Conservation (phyloP, 1,140 invertebrate genomes). For the Holcopasites calliopsidis region DNA sequence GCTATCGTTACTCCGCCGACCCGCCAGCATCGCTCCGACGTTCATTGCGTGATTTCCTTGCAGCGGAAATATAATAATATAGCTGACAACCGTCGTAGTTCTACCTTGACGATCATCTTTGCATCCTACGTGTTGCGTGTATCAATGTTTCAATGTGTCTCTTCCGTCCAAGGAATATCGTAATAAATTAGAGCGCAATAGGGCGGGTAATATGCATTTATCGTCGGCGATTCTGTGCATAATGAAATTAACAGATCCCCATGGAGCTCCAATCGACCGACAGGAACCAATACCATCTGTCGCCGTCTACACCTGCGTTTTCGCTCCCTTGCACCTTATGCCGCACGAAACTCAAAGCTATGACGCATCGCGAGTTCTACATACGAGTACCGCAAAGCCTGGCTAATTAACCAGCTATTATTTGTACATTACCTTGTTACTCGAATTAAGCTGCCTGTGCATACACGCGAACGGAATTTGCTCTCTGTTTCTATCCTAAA, state of each 20-base stretch:
- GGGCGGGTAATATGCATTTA: no score
- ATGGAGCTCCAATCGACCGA: slow-evolving; percentile 65
- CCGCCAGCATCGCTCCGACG: neutral
- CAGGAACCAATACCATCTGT: slow-evolving; percentile 73
- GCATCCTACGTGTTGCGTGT: neutral
- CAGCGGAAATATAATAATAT: neutral
- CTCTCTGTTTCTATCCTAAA: no score
- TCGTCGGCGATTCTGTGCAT: slow-evolving; percentile 35
- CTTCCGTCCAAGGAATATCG: neutral
- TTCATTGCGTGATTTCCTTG: slow-evolving; percentile 15
- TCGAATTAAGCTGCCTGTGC: neutral
- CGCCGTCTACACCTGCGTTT: slow-evolving; percentile 67
- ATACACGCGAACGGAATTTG: no score
- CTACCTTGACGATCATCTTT: no score
- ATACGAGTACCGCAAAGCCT: neutral
- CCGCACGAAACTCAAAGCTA: slow-evolving; percentile 35
- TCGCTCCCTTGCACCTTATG: slow-evolving; percentile 52
- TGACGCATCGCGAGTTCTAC: slow-evolving; percentile 16
- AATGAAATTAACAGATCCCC: slow-evolving; percentile 61
- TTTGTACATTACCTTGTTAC: neutral
- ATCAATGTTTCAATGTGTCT: neutral
- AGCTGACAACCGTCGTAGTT: neutral
- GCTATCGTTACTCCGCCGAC: neutral
- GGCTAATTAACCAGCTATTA: slow-evolving; percentile 23
- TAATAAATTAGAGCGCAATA: neutral